Conservation (phyloP, 2,888 invertebrate genomes). For the Scaptomyza tumidula region DNA sequence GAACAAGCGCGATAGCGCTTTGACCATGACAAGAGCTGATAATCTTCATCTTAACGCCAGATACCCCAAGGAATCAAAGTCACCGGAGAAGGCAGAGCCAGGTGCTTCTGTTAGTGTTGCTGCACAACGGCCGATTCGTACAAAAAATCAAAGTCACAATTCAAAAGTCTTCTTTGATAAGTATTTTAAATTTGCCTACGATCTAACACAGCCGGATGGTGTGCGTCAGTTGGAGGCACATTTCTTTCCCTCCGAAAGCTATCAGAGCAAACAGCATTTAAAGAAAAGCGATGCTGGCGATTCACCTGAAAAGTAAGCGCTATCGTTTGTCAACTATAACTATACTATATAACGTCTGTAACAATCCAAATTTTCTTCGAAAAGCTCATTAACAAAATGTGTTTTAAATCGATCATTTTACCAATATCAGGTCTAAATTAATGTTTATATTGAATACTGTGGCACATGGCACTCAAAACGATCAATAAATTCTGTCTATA, state of each 20-base stretch:
- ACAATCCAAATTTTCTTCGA: conserved; percentile 12
- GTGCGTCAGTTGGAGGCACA: conserved; percentile 65
- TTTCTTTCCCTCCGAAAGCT: conserved; percentile 53
- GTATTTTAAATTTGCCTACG: conserved; percentile 67
- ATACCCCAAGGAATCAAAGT: conserved; percentile 22
- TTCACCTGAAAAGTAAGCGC: conserved; percentile 6
- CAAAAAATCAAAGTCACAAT: conserved; percentile 34
- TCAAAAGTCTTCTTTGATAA: conserved; percentile 66
- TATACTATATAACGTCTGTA: neutral
- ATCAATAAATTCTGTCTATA: neutral
- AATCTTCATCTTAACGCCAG: conserved; percentile 7
- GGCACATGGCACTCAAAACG: neutral
- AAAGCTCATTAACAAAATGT: neutral
- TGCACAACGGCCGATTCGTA: conserved; percentile 36
- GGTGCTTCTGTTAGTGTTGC: neutral
- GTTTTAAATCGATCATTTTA: neutral
- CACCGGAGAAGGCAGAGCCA: conserved; percentile 16
- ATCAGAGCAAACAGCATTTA: neutral
- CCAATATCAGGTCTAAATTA: neutral
- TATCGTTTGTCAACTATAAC: neutral
- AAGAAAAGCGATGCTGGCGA: conserved; percentile 22
- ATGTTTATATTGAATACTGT: conserved; percentile 16
- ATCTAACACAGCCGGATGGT: conserved; percentile 64
- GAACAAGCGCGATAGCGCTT: conserved; percentile 8
- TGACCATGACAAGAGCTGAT: conserved; percentile 17